Conservation (phyloP, 2,797 vertebrate genomes). For the Phoxinus dragarum region DNA sequence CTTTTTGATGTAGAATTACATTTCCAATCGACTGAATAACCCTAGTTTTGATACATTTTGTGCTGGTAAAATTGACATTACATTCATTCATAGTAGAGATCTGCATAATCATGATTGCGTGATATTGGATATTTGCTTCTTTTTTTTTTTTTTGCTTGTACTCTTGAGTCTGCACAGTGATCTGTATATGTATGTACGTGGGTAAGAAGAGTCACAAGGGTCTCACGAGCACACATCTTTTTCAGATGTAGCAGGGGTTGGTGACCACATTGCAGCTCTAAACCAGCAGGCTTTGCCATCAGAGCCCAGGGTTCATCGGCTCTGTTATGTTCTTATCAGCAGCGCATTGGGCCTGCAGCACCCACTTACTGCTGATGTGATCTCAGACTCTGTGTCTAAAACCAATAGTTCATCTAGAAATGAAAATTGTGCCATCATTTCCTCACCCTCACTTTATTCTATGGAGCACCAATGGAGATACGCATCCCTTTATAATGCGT, state of each 20-base stretch:
- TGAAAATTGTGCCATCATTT: background rate
- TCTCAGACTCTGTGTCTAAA: background rate
- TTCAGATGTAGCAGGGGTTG: background rate
- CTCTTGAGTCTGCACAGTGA: background rate
- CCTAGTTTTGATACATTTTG: background rate
- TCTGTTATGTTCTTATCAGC: slow-evolving; percentile 56
- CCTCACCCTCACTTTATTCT: background rate
- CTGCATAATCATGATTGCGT: background rate
- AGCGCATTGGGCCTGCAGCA: slow-evolving; percentile 35
- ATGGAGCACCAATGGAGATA: background rate
- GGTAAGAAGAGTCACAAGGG: slow-evolving; percentile 9
- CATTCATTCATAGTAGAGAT: background rate
- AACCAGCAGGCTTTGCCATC: slow-evolving; percentile 45
- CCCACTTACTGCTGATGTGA: slow-evolving; percentile 1
- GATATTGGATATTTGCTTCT: background rate
- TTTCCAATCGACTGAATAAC: background rate
- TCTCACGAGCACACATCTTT: background rate
- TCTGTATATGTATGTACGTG: slow-evolving; percentile 11
- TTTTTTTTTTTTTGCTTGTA: background rate
- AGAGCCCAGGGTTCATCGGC: slow-evolving; percentile 42
- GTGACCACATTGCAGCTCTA: background rate
- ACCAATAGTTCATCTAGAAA: background rate
- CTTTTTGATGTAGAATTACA: background rate
- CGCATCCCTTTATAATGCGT: background rate
- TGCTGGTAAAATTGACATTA: background rate